phyloP scores from a whole-genome alignment of 92 coral and sea anemone species.

The Paramuricea clavata region DNA sequence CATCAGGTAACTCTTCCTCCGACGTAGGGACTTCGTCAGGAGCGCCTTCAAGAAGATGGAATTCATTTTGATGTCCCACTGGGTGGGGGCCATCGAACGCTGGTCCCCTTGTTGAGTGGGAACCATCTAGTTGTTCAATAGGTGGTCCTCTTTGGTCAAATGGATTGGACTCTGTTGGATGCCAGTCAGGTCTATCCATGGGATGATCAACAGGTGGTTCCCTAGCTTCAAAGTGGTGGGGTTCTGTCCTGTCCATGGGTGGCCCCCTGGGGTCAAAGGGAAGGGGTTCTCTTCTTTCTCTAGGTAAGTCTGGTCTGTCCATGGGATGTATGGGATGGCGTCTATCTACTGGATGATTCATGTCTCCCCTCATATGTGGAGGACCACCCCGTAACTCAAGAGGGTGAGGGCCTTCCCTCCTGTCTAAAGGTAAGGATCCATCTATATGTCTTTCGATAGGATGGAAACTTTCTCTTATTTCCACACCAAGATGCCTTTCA shows the following conservation, averaged over 20 bases:
- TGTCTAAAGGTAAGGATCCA: not conserved
- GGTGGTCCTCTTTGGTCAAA: not conserved
- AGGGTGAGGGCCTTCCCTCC: slow-evolving; percentile 16
- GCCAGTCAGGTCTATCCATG: not conserved
- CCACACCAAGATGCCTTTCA: not conserved
- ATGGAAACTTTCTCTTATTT: not conserved
- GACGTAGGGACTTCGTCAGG: slow-evolving; percentile 26
- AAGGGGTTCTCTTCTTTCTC: not conserved
- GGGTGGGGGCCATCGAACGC: not conserved
- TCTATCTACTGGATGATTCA: not conserved
- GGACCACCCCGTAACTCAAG: not conserved
- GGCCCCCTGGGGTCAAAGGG: not conserved
- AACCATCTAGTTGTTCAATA: not conserved
- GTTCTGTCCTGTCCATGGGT: not conserved
- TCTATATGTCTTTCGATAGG: not conserved
- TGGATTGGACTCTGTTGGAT: not conserved
- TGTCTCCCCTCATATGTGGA: not conserved
- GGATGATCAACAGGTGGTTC: not conserved
- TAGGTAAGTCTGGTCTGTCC: not conserved
- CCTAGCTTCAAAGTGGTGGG: not conserved
- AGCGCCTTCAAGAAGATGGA: not conserved
- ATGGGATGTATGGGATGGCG: not conserved
- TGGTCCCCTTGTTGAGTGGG: not conserved
- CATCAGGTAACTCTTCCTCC: not conserved
- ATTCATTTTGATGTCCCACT: not conserved